Conservation (phyloP, 2,113 vertebrate species). For the Cyphomyrus discorhynchus region DNA sequence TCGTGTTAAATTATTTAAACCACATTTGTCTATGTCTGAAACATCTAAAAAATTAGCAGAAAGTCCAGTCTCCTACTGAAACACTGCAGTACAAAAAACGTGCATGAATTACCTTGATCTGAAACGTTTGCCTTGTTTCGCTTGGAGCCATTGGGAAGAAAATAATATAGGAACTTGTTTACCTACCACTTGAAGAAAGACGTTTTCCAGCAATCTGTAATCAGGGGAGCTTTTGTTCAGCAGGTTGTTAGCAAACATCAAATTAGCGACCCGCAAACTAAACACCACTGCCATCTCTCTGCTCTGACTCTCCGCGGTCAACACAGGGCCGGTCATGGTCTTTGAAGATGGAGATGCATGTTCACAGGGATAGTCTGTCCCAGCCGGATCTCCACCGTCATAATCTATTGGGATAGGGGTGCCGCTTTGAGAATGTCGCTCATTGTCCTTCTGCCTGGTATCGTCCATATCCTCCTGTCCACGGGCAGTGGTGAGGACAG, state of each 20-base stretch:
- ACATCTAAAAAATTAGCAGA: background rate
- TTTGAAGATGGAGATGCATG: conserved; percentile 52
- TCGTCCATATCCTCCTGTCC: background rate
- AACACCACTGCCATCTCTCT: conserved; percentile 90
- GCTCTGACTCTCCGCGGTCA: conserved; percentile 55
- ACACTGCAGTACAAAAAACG: conserved; percentile 26
- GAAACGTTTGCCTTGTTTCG: background rate
- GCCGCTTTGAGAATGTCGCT: background rate
- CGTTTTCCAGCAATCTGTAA: conserved; percentile 82
- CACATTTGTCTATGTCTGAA: background rate
- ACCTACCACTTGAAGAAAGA: conserved; percentile 87
- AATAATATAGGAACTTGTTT: conserved; percentile 49
- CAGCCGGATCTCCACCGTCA: conserved; percentile 45
- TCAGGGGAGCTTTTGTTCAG: conserved; percentile 87
- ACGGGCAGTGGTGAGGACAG: background rate
- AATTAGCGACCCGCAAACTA: conserved; percentile 84
- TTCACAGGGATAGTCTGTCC: conserved; percentile 39
- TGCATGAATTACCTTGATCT: background rate
- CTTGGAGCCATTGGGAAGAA: background rate
- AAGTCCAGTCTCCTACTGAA: conserved; percentile 18
- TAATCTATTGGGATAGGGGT: conserved; percentile 26
- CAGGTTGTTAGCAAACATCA: conserved; percentile 82
- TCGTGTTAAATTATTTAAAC: background rate
- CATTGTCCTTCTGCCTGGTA: background rate
- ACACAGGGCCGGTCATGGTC: conserved; percentile 63